Evolutionary conservation across 2,888 invertebrate species (phyloP).

Genomic region (Platynereis dumerilii): DNA sequence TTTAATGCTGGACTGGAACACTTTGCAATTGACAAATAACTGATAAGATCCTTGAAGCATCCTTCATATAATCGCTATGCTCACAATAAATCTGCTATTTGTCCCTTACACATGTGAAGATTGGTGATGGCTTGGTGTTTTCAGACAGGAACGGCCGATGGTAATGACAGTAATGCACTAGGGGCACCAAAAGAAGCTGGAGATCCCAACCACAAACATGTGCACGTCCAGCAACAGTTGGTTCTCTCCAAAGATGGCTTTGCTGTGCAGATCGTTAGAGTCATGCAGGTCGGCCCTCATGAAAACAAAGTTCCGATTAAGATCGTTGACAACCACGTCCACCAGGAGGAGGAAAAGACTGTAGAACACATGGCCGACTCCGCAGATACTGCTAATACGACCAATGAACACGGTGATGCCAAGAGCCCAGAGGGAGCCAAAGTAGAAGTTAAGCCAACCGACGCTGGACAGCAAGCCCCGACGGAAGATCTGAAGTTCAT

Average conservation of each 20-base stretch:
- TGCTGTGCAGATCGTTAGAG: conserved; percentile 27
- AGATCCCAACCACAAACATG: conserved; percentile 9
- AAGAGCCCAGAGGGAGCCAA: neutral
- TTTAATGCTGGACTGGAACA: too few species aligned
- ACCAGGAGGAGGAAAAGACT: neutral
- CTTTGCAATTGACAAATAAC: too few species aligned
- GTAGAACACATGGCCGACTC: neutral
- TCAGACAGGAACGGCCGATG: too few species aligned
- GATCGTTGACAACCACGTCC: neutral
- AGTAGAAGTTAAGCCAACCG: neutral
- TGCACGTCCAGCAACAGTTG: conserved; percentile 34
- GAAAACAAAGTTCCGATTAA: neutral
- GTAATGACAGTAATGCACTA: too few species aligned
- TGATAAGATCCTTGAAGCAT: too few species aligned
- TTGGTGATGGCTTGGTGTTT: too few species aligned
- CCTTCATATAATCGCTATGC: too few species aligned
- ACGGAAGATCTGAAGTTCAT: neutral
- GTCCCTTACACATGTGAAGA: too few species aligned
- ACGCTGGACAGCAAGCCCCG: neutral
- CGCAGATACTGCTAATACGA: neutral
- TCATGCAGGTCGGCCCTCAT: conserved; percentile 25
- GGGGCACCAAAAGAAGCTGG: neutral
- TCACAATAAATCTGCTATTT: too few species aligned
- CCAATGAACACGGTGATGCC: neutral
- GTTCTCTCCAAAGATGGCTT: conserved; percentile 27